Conservation (phyloP, 2,113 vertebrate genomes). For the Chelonoidis abingdonii region DNA sequence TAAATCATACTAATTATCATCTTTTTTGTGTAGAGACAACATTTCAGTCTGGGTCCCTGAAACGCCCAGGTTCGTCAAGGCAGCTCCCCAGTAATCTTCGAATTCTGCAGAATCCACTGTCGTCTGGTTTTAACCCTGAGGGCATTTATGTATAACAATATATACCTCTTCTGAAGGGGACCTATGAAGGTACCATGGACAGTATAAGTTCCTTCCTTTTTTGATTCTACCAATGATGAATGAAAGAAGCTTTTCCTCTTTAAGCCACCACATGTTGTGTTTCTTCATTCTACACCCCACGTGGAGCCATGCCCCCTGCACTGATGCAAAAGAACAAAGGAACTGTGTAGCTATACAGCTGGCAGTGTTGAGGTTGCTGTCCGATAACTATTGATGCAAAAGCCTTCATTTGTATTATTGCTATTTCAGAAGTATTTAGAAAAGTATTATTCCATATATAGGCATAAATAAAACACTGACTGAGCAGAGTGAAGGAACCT, state of each 20-base stretch:
- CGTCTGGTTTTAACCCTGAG: slow-evolving; percentile 94
- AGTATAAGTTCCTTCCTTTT: slow-evolving; percentile 38
- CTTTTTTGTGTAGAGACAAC: slow-evolving; percentile 78
- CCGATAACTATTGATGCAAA: slow-evolving; percentile 64
- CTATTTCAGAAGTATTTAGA: slow-evolving; percentile 70
- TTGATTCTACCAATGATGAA: slow-evolving; percentile 65
- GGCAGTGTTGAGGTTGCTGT: slow-evolving; percentile 65
- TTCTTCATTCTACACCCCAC: slow-evolving; percentile 60
- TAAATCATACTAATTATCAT: not conserved
- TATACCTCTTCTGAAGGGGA: slow-evolving; percentile 63
- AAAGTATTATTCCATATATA: slow-evolving; percentile 70
- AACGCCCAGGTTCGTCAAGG: slow-evolving; percentile 87
- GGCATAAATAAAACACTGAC: slow-evolving; percentile 64
- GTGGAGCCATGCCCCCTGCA: slow-evolving; percentile 77
- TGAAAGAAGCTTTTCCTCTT: slow-evolving; percentile 38
- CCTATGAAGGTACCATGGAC: slow-evolving; percentile 61
- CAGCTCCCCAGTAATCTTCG: slow-evolving; percentile 89
- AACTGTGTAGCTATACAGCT: slow-evolving; percentile 16
- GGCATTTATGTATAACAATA: slow-evolving; percentile 94
- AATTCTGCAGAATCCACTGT: slow-evolving; percentile 90
- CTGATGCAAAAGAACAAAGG: slow-evolving; percentile 74
- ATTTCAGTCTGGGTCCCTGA: slow-evolving; percentile 90
- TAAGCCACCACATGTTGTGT: slow-evolving; percentile 18
- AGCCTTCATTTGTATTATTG: slow-evolving; percentile 68
- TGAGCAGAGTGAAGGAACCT: slow-evolving; percentile 61